Evolutionary conservation across 2,888 invertebrate species (phyloP), one percentile per base, ranked within the genome.

Genomic region (Monoplex corrugatus): DNA sequence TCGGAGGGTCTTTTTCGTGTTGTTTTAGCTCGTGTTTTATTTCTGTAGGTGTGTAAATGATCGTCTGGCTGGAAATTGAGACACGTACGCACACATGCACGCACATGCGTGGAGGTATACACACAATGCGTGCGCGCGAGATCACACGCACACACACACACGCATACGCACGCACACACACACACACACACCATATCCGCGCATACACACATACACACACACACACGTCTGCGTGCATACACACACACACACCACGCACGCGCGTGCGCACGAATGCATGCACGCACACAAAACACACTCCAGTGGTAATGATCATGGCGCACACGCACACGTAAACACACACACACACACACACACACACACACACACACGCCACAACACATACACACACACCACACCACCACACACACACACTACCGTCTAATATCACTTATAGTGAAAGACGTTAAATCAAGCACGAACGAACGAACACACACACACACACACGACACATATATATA

Each of bases 291-390:
- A n/a, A 13, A 57, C 57, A 57, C 57, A 57, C 19, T 16, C 72
- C 6, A 72, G 16, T 23, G 19, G 28, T 28, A 13, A 32, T n/a
- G 19, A 72, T 8, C 13, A 72, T 72, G 16, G 8, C 28, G 8
- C 72, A 72, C 78, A 78, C 78, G 35, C 78, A 40, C 78, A 23
- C 78, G 35, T 35, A 23, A 32, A 23, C 78, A 23, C 78, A 35
- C 78, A 78, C 78, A 32, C 78, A 78, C 78, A 78, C 35, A 78
- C 78, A 78, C 78, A 78, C 78, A 78, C 38, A 40, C 78, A 78
- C 78, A 40, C 78, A 78, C 38, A 23, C 78, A 35, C 78, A 35
- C 78, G 35, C 78, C 35, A 32, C n/a, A 5, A 35, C 38, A 78
- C 78, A 35, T 35, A 78, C 78, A 10, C 40, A 78, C 23, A 78